A percentile compares a stretch with the other conserved stretches of the same genome.
Conservation (phyloP, 1,140 invertebrate genomes). For the Stegodyphus dumicola region DNA sequence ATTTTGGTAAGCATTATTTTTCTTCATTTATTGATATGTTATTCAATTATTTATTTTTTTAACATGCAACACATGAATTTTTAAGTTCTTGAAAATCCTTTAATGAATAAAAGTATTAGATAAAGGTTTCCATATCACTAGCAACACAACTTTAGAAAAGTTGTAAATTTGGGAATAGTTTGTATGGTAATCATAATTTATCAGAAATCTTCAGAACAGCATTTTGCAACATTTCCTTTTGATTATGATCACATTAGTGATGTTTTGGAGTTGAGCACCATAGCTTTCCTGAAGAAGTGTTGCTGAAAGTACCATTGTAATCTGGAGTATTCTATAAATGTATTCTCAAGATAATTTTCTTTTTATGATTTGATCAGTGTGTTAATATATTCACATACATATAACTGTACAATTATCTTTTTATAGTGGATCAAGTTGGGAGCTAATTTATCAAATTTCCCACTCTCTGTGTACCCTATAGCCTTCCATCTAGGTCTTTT, state of each 20-base stretch:
- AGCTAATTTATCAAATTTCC: slow-evolving; percentile 88
- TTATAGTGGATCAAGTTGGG: slow-evolving; percentile 87
- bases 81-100: neutral
- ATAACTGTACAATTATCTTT: slow-evolving; percentile 45
- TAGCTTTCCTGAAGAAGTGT: no score
- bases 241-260: no score
- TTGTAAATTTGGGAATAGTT: neutral
- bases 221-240: no score
- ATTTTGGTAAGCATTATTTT: slow-evolving; percentile 74
- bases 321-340: neutral
- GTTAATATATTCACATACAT: neutral
- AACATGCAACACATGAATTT: neutral
- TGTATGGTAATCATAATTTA: neutral
- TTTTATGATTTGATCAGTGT: neutral
- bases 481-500: slow-evolving; percentile 88
- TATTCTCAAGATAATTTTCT: neutral
- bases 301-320: neutral
- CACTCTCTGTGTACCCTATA: slow-evolving; percentile 79
- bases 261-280: no score
- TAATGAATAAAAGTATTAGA: neutral
- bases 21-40: neutral
- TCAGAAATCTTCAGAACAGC: no score
- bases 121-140: neutral
- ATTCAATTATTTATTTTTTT: neutral
- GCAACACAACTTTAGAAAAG: neutral